phyloP scores from a whole-genome alignment of 1,140 invertebrate species.

The Muscidifurax raptorellus region DNA sequence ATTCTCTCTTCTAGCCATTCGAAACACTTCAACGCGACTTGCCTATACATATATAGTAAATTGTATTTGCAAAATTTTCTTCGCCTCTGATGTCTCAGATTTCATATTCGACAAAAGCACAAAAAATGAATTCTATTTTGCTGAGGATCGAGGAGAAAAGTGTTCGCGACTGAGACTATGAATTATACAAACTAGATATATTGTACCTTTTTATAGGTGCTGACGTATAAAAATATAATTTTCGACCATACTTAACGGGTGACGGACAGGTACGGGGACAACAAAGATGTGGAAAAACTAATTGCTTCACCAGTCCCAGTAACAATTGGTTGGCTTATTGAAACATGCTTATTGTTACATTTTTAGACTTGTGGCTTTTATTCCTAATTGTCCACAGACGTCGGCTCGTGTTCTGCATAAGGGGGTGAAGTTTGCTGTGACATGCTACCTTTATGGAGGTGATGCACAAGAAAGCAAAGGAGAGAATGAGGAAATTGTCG shows the following conservation, averaged over 20 bases:
- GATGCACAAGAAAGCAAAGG: constrained; percentile 45
- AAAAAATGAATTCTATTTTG: neutral
- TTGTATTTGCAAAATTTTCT: neutral
- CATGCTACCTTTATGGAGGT: constrained; percentile 58
- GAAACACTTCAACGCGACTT: neutral
- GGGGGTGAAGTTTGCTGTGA: constrained; percentile 72
- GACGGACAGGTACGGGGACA: constrained; percentile 13
- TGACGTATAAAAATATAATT: neutral
- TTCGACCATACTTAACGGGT: neutral
- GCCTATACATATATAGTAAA: too few species aligned
- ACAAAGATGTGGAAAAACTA: constrained; percentile 9
- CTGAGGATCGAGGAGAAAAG: constrained; percentile 21
- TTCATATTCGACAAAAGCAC: constrained; percentile 9
- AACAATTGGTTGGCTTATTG: neutral
- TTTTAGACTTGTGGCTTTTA: neutral
- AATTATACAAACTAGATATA: neutral
- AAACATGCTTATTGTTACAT: constrained; percentile 38
- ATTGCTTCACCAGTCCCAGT: constrained; percentile 11
- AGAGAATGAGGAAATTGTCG: constrained; percentile 25
- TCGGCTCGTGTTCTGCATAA: constrained; percentile 18
- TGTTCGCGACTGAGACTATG: neutral
- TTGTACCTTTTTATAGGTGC: neutral
- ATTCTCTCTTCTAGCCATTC: neutral
- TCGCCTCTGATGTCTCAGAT: neutral
- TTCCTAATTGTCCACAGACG: neutral